phyloP scores from a whole-genome alignment of 2,888 invertebrate species.

The Ormia ochracea region DNA sequence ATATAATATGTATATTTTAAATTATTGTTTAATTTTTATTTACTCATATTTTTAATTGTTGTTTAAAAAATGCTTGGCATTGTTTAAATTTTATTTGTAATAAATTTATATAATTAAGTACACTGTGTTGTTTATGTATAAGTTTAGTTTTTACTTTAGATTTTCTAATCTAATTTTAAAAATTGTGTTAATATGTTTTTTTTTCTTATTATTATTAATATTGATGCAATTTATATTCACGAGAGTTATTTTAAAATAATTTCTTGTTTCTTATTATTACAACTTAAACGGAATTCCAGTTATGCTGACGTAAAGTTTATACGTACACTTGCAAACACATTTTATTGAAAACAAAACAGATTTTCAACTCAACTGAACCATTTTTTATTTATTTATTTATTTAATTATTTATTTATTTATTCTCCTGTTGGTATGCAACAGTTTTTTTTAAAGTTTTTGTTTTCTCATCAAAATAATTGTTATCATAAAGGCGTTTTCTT shows the following conservation, averaged over 20 bases:
- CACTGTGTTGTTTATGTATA: constrained; percentile 6
- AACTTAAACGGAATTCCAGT: constrained; percentile 44
- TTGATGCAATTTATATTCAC: constrained; percentile 23
- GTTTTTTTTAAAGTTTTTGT: background rate
- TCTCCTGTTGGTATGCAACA: too few species aligned
- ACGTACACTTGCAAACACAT: background rate
- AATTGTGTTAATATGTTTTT: constrained; percentile 4
- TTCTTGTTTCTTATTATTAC: constrained; percentile 17
- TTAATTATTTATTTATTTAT: too few species aligned
- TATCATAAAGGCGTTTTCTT: constrained; percentile 65
- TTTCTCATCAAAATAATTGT: constrained; percentile 26
- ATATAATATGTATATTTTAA: constrained; percentile 22
- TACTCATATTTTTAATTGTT: background rate
- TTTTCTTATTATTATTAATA: background rate
- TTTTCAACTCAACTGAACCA: background rate
- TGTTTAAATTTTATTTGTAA: background rate
- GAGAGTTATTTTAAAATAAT: constrained; percentile 9
- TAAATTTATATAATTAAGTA: constrained; percentile 43
- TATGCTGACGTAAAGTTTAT: constrained; percentile 16
- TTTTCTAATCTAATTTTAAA: background rate
- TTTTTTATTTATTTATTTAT: background rate
- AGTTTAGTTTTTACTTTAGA: constrained; percentile 6
- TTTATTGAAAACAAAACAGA: constrained; percentile 19
- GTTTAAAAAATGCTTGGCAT: constrained; percentile 44
- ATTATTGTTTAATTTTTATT: too few species aligned